Base-by-base conservation (phyloP, 2,888 invertebrate species). In the Crioceris asparagi region DNA sequence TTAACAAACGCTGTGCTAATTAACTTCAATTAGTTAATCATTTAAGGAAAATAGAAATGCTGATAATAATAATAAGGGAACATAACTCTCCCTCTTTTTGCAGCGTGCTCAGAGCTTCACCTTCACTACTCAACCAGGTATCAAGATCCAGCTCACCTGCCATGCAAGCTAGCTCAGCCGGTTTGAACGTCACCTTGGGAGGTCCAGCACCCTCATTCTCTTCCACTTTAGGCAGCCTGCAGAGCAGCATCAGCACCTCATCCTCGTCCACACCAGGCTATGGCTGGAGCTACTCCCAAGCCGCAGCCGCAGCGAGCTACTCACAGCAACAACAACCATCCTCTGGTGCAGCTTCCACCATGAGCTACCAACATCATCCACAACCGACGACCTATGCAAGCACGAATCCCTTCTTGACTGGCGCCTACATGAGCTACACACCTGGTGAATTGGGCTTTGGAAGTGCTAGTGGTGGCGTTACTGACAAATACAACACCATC, bases 361-460 rank as follows among this genome's bases (percentile, higher is more conserved):
- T n/a, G n/a, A n/a, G 2, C 38, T 12, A 16, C 41, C 18, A 46
- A 35, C 14, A 49, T 15, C 10, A 51, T 33, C 40, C 46, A 3
- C 60, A 57, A 44, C 62, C 63, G 4, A 58, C 62, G 3, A 63
- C 64, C 7, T 67, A 65, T 43, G 63, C 62, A n/a, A 67, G 66
- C 43, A 77, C 76, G 32, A 77, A 76, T 62, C 76, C 76, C 38
- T 76, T 76, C 61, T 62, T 77, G 53, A 65, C 65, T 3, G 66
- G 65, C 2, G 64, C 65, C 7, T 66, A 65, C 43, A 47, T 65
- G 49, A 61, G 60, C 38, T 64, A 64, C 46, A 57, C 53, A 16
- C 56, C 63, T 1, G 52, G 51, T 11, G 56, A 58, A 12, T 45
- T 38, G 32, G 52, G 46, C 33, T 51, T 49, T 17, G 49, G 52